A percentile compares a stretch with the other conserved stretches of the same genome.
Evolutionary conservation across 1,140 invertebrate species (phyloP).

Genomic region (Cephus cinctus): DNA sequence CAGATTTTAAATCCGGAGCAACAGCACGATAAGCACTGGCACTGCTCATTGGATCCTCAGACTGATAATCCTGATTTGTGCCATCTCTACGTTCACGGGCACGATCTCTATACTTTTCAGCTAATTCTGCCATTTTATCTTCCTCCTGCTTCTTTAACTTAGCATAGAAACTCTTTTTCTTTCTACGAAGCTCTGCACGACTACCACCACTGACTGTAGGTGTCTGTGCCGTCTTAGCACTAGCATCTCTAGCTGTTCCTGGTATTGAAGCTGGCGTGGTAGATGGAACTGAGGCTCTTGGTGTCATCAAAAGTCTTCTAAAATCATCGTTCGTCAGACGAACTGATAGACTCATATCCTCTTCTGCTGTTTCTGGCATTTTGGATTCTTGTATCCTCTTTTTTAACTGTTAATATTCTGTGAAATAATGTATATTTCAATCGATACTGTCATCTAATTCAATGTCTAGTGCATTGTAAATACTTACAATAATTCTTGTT

Average conservation of each 20-base stretch:
- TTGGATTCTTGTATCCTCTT: too few species aligned
- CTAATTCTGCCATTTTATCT: slow-evolving; percentile 92
- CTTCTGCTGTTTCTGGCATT: slow-evolving; percentile 55
- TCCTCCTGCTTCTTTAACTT: slow-evolving; percentile 95
- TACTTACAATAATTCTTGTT: too few species aligned
- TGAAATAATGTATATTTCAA: too few species aligned
- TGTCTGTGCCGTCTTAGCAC: slow-evolving; percentile 59
- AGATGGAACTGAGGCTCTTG: slow-evolving; percentile 68
- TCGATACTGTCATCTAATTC: too few species aligned
- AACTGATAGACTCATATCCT: slow-evolving; percentile 61
- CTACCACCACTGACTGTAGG: slow-evolving; percentile 55
- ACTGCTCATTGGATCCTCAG: slow-evolving; percentile 81
- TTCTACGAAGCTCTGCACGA: slow-evolving; percentile 71
- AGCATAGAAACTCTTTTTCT: slow-evolving; percentile 90
- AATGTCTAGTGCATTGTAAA: too few species aligned
- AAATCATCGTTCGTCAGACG: slow-evolving; percentile 96
- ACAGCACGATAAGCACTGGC: slow-evolving; percentile 93
- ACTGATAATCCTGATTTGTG: slow-evolving; percentile 74
- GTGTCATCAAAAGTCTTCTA: slow-evolving; percentile 93
- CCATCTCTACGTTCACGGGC: slow-evolving; percentile 93
- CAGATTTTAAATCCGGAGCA: slow-evolving; percentile 91
- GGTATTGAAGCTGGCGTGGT: slow-evolving; percentile 48
- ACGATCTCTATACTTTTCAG: slow-evolving; percentile 91
- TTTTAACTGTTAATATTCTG: too few species aligned
- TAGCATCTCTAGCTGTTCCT: slow-evolving; percentile 61